Evolutionary conservation across 2,113 vertebrate species (phyloP).

Genomic region (Pitta sordida): DNA sequence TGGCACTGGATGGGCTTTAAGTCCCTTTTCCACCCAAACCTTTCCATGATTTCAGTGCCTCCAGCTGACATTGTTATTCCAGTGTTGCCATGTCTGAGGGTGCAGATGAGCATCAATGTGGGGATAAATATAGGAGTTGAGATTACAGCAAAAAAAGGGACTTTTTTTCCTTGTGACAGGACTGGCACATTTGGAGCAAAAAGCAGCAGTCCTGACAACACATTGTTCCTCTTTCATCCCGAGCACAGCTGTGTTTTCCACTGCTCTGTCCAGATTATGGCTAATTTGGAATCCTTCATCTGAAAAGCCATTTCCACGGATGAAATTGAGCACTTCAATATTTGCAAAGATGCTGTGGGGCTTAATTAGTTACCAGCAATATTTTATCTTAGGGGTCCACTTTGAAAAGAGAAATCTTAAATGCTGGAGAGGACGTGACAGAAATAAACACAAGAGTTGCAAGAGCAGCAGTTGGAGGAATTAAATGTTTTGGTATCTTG

Average conservation of each 20-base stretch:
- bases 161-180: background rate
- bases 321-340: conserved; percentile 6
- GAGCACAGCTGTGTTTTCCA: conserved; percentile 24
- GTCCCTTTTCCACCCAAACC: background rate
- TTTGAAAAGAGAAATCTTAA: background rate
- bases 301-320: background rate
- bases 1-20: background rate
- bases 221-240: background rate
- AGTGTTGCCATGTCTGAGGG: background rate
- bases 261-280: background rate
- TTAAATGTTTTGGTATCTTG: background rate
- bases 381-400: background rate
- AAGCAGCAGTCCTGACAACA: background rate
- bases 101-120: background rate
- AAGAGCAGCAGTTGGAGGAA: background rate
- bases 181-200: conserved; percentile 43
- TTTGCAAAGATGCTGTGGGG: background rate
- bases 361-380: conserved; percentile 8
- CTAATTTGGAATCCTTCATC: background rate
- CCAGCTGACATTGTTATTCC: background rate
- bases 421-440: background rate
- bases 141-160: background rate
- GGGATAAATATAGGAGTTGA: background rate
- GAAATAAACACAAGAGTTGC: background rate
- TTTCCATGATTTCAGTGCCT: background rate